Base-by-base conservation (phyloP, 1,140 invertebrate genomes). In the Pissodes strobi region DNA sequence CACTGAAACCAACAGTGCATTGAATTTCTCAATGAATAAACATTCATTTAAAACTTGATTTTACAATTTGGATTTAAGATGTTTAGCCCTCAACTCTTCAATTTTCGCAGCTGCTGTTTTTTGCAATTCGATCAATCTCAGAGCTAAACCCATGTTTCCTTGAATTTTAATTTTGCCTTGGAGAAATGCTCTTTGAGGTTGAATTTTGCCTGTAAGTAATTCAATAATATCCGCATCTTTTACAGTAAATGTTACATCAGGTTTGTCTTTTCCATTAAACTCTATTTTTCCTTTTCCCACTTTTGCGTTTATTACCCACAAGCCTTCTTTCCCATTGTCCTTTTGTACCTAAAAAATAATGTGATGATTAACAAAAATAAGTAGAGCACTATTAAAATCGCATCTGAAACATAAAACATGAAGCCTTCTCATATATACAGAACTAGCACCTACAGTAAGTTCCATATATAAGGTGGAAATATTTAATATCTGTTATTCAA, bases 101-200 rank as follows among this genome's bases (percentile, higher is more conserved):
- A 92, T 91, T 78, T 89, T 86, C 37, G 84, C 83, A 15, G 87
- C 80, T 1, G 89, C 88, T 0, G 85, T 83, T 63, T 86, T 86
- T 72, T 94, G 91, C 51, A 95, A 81, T 69, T 97, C 91, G 45
- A 90, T 90, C 23, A 98, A 79, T 78, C 96, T 98, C 91, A 98
- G 92, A 2, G 95, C 95, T 8, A 97, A 80, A 0, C 91, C 94
- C 90, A 98, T 96, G 74, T 98, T 98, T 38, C 96, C 97, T 78
- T 95, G 90, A 49, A 97, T 89, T 80, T 96, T 96, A 13, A 98
- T 86, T 79, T 97, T 97, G 15, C 95, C 95, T 81, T 97, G 94
- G 85, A 98, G 97, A 79, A 98, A 99, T 5, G 96, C 96, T 81
- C 97, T 94, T 76, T 97, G 94, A 1, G 94, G 92, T 76, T 96